Conservation (phyloP, 2,888 invertebrate species). For the Tachystola acroxantha region DNA sequence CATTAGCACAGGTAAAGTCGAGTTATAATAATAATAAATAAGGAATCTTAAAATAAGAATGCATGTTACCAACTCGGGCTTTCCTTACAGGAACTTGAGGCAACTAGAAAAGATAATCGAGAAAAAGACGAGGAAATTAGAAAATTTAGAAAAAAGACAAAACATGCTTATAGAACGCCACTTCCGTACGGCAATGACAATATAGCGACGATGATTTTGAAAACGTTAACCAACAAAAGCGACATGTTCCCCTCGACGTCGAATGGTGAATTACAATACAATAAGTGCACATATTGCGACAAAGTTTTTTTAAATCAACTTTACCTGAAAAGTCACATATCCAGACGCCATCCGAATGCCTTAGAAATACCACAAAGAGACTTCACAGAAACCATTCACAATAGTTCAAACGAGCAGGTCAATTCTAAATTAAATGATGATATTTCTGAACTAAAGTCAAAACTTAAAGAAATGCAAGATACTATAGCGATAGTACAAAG, state of each 20-base stretch:
- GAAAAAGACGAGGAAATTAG: slow-evolving; percentile 71
- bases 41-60: background rate
- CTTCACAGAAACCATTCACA: slow-evolving; percentile 20
- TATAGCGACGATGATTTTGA: slow-evolving; percentile 67
- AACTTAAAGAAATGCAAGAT: slow-evolving; percentile 68
- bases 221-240: slow-evolving; percentile 54
- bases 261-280: slow-evolving; percentile 54
- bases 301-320: slow-evolving; percentile 82
- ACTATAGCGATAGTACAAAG: slow-evolving; percentile 24
- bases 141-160: slow-evolving; percentile 68
- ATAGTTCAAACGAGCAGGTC: slow-evolving; percentile 49
- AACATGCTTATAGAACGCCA: slow-evolving; percentile 41
- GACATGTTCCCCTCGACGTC: slow-evolving; percentile 48
- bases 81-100: slow-evolving; percentile 67
- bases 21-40: too few species aligned
- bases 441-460: slow-evolving; percentile 61
- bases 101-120: slow-evolving; percentile 66
- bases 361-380: slow-evolving; percentile 51
- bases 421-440: slow-evolving; percentile 77
- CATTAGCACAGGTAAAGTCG: slow-evolving; percentile 74
- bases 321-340: slow-evolving; percentile 80
- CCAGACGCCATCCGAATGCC: slow-evolving; percentile 73
- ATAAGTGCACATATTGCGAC: slow-evolving; percentile 81
- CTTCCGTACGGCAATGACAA: slow-evolving; percentile 64
- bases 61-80: background rate